These are phyloP conservation scores for Phenganax subtilis DNA, from an alignment of 92 coral and sea anemone species.

Conservation along the genomic window DNA sequence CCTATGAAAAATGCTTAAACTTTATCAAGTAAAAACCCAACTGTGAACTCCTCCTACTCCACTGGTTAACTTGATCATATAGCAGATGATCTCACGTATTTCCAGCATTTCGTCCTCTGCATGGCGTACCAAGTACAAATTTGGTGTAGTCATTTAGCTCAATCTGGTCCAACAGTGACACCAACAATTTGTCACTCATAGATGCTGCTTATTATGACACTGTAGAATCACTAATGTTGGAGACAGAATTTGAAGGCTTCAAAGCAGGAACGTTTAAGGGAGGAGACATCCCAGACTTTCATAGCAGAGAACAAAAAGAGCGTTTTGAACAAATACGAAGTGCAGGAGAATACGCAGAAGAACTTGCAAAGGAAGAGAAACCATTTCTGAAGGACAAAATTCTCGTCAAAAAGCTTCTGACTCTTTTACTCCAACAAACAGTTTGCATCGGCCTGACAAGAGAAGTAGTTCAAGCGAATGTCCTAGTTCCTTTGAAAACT, in stretches of 20 bases:
- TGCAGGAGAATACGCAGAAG: conserved; percentile 15
- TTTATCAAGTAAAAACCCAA: conserved; percentile 5
- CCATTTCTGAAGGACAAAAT: conserved; percentile 4
- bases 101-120: conserved; percentile 9
- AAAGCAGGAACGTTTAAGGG: conserved; percentile 25
- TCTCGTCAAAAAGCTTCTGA: conserved; percentile 23
- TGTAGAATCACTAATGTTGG: conserved; percentile 3
- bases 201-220: conserved; percentile 19
- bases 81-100: conserved; percentile 1
- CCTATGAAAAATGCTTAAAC: conserved; percentile 13
- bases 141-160: neutral
- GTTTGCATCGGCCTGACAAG: conserved; percentile 4
- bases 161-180: conserved; percentile 7
- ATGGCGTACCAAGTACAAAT: conserved; percentile 1
- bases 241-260: conserved; percentile 25
- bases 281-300: conserved; percentile 20
- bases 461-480: conserved; percentile 11
- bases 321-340: conserved; percentile 8
- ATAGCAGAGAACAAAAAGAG: conserved; percentile 19
- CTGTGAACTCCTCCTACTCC: neutral
- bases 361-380: conserved; percentile 18
- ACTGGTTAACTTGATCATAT: conserved; percentile 4
- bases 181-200: neutral
- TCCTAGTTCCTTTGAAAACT: conserved; percentile 2
- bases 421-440: neutral